Percentiles rank a stretch among this genome's conserved stretches.
Conservation (phyloP, 2,888 invertebrate species). For the Noctua pronuba region DNA sequence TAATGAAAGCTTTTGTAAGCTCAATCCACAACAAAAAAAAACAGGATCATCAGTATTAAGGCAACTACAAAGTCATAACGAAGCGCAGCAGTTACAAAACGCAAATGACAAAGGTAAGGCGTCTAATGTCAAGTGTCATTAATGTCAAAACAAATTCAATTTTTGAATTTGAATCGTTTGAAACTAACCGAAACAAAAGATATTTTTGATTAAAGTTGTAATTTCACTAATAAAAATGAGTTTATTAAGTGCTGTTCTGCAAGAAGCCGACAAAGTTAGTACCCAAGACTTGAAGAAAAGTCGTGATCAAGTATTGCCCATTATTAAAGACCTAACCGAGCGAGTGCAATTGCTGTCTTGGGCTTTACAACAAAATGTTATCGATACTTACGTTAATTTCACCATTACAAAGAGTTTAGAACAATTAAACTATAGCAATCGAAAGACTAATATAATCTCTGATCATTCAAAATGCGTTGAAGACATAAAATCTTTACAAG, state of each 20-base stretch:
- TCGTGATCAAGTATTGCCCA: conserved; percentile 77
- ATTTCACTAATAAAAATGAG: conserved; percentile 75
- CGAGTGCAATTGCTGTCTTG: conserved; percentile 83
- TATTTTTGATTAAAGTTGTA: neutral
- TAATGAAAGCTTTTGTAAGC: neutral
- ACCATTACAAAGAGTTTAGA: conserved; percentile 84
- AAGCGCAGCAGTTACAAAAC: conserved; percentile 32
- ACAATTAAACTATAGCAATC: conserved; percentile 83
- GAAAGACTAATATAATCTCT: conserved; percentile 78
- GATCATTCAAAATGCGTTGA: conserved; percentile 75
- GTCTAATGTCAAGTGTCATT: conserved; percentile 23
- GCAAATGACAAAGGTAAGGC: neutral
- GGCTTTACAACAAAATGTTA: conserved; percentile 84
- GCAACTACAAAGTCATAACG: neutral
- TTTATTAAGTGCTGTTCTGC: conserved; percentile 82
- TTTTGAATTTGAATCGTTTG: conserved; percentile 52
- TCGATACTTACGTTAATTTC: conserved; percentile 82
- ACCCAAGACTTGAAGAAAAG: conserved; percentile 80
- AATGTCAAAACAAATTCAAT: conserved; percentile 40
- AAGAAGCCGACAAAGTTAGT: conserved; percentile 81
- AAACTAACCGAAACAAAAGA: conserved; percentile 63
- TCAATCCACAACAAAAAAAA: neutral
- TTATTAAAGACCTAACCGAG: conserved; percentile 81
- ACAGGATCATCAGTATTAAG: neutral
- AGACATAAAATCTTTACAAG: conserved; percentile 71